Base-by-base conservation (phyloP, 2,113 vertebrate species). In the Pycnonotus jocosus region DNA sequence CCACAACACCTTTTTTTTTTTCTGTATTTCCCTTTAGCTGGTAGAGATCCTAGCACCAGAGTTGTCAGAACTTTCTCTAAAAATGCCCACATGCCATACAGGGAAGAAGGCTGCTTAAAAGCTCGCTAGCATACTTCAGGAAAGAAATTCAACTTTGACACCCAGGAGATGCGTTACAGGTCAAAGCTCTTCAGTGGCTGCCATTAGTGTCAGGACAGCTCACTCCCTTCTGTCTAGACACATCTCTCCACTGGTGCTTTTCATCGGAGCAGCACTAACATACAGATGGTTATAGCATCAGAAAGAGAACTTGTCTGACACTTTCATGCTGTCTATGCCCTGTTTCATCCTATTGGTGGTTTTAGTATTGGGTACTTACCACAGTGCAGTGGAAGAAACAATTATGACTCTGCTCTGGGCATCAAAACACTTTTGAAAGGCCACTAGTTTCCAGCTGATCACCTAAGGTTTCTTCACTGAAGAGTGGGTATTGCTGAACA, bases 391-490 rank as follows among this genome's bases (percentile, higher is more conserved):
- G 3, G 53, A 48, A 80, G 68, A 78, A 94, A 68, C 44, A 62
- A 73, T 51, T 60, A 44, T 4, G 16, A 68, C 19, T 65, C 44
- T 47, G 35, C 86, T 86, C 51, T 60, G 35, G 77, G 60, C 60
- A 53, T 71, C 72, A 86, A 71, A 27, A 72, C 12, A 8, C 22
- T 56, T 45, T 58, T 72, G 57, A 84, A 65, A 53, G 11, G 20
- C 61, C 17, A 9, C 35, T 53, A 66, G 20, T 85, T 89, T 87
- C 84, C 87, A 90, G 74, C n/a, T 81, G 86, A 76, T 56, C 84
- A 76, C 73, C 61, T 38, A 40, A 76, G 48, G 61, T 45, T 89
- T 57, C 28, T 57, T 68, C 37, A 35, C 53, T 61, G 45, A 40
- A 50, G 70, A 79, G 53, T 28, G 47, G 11, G 31, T 79, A 81